phyloP scores from a whole-genome alignment of 1,140 invertebrate species.

The roundworm (Caenorhabditis elegans) region WBcel235 BX284602.5:11218001-11218500 shows the following conservation, averaged over 20 bases:
- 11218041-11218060: background rate
- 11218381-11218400: background rate
- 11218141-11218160: background rate
- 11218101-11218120: conserved; percentile 22
- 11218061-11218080: background rate
- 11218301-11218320: conserved; percentile 20
- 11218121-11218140: conserved; percentile 10
- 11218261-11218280: conserved; percentile 42
- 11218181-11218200: conserved; percentile 43
- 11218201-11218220: conserved; percentile 36
- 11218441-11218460: conserved; percentile 35
- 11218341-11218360: conserved; percentile 25
- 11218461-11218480: conserved; percentile 23
- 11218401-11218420: background rate
- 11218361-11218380: conserved; percentile 24
- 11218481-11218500: conserved; percentile 41
- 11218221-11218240: background rate
- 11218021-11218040: conserved; percentile 27
- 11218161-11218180: background rate
- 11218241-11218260: background rate
- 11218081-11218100: background rate
- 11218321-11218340: conserved; percentile 26
- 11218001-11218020: background rate
- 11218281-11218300: conserved; percentile 38
- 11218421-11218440: background rate